These are phyloP conservation scores for Dolichotis patagonum DNA, from an alignment of 2,113 vertebrate genomes.

Conservation along the genomic window DNA sequence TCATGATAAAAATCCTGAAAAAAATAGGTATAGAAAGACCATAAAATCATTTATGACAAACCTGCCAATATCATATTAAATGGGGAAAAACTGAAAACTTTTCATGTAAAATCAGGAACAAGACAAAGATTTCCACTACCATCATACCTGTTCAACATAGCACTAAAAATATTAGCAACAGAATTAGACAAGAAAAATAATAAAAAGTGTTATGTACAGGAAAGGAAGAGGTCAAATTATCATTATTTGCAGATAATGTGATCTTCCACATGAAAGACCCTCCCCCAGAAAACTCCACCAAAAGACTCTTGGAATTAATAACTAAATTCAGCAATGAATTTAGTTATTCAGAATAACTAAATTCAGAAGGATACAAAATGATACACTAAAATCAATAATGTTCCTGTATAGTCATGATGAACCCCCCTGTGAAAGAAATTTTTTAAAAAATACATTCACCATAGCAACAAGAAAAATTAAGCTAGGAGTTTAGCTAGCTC, in stretches of 20 bases:
- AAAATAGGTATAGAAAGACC: neutral
- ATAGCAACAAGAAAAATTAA: neutral
- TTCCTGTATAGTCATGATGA: neutral
- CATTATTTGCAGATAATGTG: neutral
- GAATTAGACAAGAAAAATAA: neutral
- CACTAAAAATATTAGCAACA: neutral
- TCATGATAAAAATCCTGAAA: neutral
- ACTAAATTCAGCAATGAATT: neutral
- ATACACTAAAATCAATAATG: neutral
- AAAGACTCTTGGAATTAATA: neutral
- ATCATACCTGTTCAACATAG: neutral
- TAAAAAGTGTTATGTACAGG: neutral
- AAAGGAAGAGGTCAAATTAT: neutral
- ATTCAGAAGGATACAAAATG: neutral
- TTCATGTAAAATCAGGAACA: neutral
- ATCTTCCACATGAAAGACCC: neutral
- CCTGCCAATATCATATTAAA: neutral
- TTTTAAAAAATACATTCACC: neutral
- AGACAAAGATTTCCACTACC: neutral
- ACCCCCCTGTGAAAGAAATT: neutral
- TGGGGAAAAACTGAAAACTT: neutral
- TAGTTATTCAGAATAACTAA: too few relatives aligned
- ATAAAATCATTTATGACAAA: neutral
- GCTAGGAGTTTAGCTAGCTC: too few relatives aligned
- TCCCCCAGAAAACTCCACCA: neutral